A percentile compares a stretch with the other conserved stretches of the same genome.
Conservation (phyloP, 2,113 vertebrate species). For the Halichoeres trimaculatus region DNA sequence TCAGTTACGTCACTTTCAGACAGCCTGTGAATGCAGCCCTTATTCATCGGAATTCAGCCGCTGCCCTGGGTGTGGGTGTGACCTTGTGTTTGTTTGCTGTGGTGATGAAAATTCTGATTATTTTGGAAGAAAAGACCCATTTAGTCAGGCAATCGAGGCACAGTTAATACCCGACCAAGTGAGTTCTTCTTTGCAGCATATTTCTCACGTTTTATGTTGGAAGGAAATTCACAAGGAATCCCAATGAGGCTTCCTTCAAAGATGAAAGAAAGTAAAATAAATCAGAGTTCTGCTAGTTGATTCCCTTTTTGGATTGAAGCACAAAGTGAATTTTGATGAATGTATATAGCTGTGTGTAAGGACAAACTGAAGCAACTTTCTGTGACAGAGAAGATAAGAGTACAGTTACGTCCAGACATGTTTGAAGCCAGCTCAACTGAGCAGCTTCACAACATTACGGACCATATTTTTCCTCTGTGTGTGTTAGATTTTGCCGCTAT, state of each 20-base stretch:
- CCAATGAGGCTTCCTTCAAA: slow-evolving; percentile 34
- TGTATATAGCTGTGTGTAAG: not conserved
- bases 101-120: not conserved
- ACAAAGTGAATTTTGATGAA: slow-evolving; percentile 21
- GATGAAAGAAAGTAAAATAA: slow-evolving; percentile 10
- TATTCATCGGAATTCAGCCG: slow-evolving; percentile 13
- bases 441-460: not conserved
- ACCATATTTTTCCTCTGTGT: not conserved
- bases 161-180: not conserved
- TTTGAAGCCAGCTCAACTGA: not conserved
- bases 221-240: slow-evolving; percentile 15
- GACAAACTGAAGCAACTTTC: slow-evolving; percentile 7
- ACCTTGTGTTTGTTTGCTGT: not conserved
- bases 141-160: not conserved
- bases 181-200: not conserved
- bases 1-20: not conserved
- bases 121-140: not conserved
- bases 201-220: slow-evolving; percentile 20
- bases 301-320: slow-evolving; percentile 33
- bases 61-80: not conserved
- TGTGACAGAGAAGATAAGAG: not conserved
- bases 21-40: slow-evolving; percentile 2
- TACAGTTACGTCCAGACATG: not conserved
- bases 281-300: slow-evolving; percentile 10
- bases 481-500: not conserved